These are phyloP conservation scores for Chaenogobius annularis DNA, from an alignment of 2,113 vertebrate genomes.

Conservation along the genomic window DNA sequence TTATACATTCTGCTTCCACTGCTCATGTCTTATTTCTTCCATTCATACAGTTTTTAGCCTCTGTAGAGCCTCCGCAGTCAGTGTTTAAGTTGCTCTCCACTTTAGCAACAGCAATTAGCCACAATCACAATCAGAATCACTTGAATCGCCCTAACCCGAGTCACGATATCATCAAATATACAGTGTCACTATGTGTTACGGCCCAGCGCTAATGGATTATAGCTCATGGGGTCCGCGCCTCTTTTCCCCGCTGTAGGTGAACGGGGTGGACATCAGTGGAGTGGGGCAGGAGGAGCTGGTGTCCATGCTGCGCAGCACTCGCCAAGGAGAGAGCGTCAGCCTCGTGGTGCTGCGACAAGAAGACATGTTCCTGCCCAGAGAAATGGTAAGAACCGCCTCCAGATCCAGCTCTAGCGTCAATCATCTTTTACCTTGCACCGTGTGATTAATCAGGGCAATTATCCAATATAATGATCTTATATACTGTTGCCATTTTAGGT, in stretches of 20 bases:
- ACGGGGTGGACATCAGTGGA: slow-evolving; percentile 87
- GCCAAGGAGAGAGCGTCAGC: slow-evolving; percentile 88
- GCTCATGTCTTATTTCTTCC: too few relatives aligned
- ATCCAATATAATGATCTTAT: not conserved
- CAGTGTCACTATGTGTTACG: too few relatives aligned
- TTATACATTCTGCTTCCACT: too few relatives aligned
- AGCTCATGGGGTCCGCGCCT: too few relatives aligned
- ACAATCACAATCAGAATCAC: too few relatives aligned
- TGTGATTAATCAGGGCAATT: not conserved
- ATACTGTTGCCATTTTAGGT: slow-evolving; percentile 24
- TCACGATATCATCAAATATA: too few relatives aligned
- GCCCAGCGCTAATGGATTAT: too few relatives aligned
- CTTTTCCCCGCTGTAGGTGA: slow-evolving; percentile 80
- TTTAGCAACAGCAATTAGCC: too few relatives aligned
- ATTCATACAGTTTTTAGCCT: too few relatives aligned
- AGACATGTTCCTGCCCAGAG: slow-evolving; percentile 89
- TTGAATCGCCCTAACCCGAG: too few relatives aligned
- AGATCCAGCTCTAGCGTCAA: not conserved
- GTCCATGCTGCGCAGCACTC: slow-evolving; percentile 91
- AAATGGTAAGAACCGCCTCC: slow-evolving; percentile 81
- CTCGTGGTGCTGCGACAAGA: slow-evolving; percentile 89
- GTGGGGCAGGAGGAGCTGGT: slow-evolving; percentile 93
- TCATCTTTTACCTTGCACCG: not conserved
- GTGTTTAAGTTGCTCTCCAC: too few relatives aligned
- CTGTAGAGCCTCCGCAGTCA: too few relatives aligned